Base-by-base conservation (phyloP, 2,113 vertebrate species). In the Anarhynchus alexandrinus region DNA sequence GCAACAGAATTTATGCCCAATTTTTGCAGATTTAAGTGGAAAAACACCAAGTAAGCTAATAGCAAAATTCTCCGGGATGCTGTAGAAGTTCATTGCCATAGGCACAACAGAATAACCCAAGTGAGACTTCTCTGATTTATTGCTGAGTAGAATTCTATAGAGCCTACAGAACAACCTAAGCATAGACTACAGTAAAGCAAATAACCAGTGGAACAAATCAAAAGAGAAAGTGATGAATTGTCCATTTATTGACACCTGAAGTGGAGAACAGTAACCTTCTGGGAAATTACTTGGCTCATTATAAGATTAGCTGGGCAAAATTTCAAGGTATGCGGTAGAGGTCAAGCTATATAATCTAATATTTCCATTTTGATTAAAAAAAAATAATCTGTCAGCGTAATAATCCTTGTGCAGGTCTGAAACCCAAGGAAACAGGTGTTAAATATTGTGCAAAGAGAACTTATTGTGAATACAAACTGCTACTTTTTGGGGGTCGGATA, bases 401-500 rank as follows among this genome's bases (percentile, higher is more conserved):
- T 25, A 88, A 66, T 62, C 40, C 18, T 36, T 71, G 42, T 32
- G 11, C 23, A 85, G 23, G 18, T 62, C 61, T 82, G 69, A 84
- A 85, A 49, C 2, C 2, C 18, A 49, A 21, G 14, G 20, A 73
- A 72, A 25, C 18, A 11, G 6, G 7, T 71, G 15, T 32, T 87
- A n/a, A 65, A 47, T 6, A 70, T 8, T 45, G 4, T 84, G 36
- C 9, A 54, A 62, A 71, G 26, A 74, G 20, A 82, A 86, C 29
- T 74, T 27, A 32, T 25, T 40, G 12, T 55, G 45, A 80, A 38
- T 30, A 29, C 22, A 30, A 54, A 43, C 9, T 14, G 16, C 15
- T 76, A 3, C 8, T 6, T 29, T 58, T 64, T 51, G 0, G 0
- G 0, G 19, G 64, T 1, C 1, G 7, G 23, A 64, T 42, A 49